Evolutionary conservation across 2,888 invertebrate genomes (phyloP).

Genomic region (Rhimphoctona megacephalus): DNA sequence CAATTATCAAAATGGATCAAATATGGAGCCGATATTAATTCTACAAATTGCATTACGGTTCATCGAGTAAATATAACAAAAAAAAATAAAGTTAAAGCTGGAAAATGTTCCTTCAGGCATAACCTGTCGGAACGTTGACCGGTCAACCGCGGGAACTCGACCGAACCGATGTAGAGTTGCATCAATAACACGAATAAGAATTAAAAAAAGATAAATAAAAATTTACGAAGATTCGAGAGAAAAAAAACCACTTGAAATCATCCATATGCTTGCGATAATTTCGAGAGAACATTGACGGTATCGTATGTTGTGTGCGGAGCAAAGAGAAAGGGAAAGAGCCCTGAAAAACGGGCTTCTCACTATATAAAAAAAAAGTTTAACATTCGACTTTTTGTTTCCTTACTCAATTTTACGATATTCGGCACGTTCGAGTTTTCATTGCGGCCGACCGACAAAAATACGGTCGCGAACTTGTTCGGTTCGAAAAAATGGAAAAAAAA

Average conservation of each 20-base stretch:
- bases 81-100: background rate
- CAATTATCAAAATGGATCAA: background rate
- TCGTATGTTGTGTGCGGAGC: background rate
- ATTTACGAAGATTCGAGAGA: background rate
- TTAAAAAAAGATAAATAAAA: background rate
- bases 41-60: background rate
- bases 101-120: background rate
- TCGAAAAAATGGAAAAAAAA: no score
- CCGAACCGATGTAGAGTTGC: background rate
- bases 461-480: constrained; percentile 27
- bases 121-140: constrained; percentile 12
- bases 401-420: constrained; percentile 4
- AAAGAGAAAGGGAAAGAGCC: background rate
- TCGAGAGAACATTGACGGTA: background rate
- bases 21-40: background rate
- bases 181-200: constrained; percentile 4
- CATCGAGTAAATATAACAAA: background rate
- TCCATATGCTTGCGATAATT: constrained; percentile 40
- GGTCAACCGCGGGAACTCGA: constrained; percentile 29
- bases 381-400: constrained; percentile 1
- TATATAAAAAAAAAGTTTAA: constrained; percentile 1
- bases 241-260: background rate
- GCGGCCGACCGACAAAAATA: background rate
- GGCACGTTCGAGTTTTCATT: background rate
- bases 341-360: background rate